A percentile compares a stretch with the other conserved stretches of the same genome.
Evolutionary conservation across 2,888 invertebrate species (phyloP).

Genomic region (Andrena trimmerana): DNA sequence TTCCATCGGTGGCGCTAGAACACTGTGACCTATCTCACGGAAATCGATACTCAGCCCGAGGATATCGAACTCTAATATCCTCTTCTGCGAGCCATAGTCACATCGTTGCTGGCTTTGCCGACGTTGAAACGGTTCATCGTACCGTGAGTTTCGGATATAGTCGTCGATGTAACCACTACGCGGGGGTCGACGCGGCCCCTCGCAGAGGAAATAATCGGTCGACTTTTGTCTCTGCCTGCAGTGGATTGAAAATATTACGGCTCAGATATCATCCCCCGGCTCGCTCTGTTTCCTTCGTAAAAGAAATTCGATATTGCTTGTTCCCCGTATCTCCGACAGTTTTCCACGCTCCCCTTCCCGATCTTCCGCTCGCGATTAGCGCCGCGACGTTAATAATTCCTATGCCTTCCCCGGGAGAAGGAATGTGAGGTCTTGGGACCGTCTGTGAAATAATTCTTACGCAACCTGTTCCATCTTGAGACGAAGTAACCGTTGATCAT

Average conservation of each 20-base stretch:
- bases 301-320: constrained; percentile 29
- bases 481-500: no score
- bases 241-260: constrained; percentile 62
- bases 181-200: constrained; percentile 19
- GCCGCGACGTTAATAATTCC: neutral
- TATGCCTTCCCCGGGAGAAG: no score
- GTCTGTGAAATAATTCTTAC: no score
- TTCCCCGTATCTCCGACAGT: neutral
- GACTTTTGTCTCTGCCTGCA: constrained; percentile 51
- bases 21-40: constrained; percentile 69
- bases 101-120: constrained; percentile 58
- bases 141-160: constrained; percentile 65
- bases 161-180: constrained; percentile 55
- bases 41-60: constrained; percentile 72
- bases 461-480: no score
- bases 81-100: constrained; percentile 65
- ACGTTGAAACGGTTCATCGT: constrained; percentile 64
- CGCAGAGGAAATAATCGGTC: constrained; percentile 60
- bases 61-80: constrained; percentile 73
- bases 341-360: neutral
- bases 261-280: constrained; percentile 22
- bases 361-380: neutral
- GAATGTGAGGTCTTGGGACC: no score
- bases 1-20: constrained; percentile 55
- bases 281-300: constrained; percentile 21